These are phyloP conservation scores for Horisme vitalbata DNA, from an alignment of 2,888 invertebrate genomes.

Conservation along the genomic window DNA sequence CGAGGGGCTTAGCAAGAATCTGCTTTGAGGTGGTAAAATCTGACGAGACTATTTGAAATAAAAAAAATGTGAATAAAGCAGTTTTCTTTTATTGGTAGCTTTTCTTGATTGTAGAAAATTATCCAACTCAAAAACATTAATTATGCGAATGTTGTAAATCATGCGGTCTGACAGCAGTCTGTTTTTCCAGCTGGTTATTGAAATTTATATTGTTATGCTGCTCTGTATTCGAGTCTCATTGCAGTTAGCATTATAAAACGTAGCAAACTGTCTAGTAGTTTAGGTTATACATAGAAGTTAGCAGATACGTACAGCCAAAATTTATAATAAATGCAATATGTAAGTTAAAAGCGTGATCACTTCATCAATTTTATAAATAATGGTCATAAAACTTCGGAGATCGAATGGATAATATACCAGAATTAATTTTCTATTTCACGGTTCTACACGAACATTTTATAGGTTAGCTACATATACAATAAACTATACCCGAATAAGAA, in stretches of 20 bases:
- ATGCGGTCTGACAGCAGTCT: conserved; percentile 45
- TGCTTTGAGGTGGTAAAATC: no score
- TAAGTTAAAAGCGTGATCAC: conserved; percentile 47
- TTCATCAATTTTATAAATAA: conserved; percentile 48
- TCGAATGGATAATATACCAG: conserved; percentile 50
- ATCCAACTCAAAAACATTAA: conserved; percentile 27
- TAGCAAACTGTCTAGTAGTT: conserved; percentile 51
- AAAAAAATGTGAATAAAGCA: no score
- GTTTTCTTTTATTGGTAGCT: no score
- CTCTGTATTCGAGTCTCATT: conserved; percentile 59
- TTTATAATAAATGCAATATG: conserved; percentile 44
- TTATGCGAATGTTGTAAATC: conserved; percentile 38
- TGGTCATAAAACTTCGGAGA: conserved; percentile 47
- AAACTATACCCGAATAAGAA: conserved; percentile 18
- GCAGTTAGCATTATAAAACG: conserved; percentile 54
- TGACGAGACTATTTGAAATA: no score
- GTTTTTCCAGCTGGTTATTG: conserved; percentile 65
- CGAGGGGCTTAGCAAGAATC: conserved; percentile 18
- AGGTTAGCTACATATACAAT: conserved; percentile 14
- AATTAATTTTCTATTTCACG: conserved; percentile 53
- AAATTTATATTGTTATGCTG: conserved; percentile 54
- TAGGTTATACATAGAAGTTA: conserved; percentile 51
- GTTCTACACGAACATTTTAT: conserved; percentile 39
- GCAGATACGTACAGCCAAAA: conserved; percentile 40
- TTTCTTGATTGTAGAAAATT: no score